Evolutionary conservation across 1,140 invertebrate species (phyloP).

Genomic region (Heliconius eleuchia): DNA sequence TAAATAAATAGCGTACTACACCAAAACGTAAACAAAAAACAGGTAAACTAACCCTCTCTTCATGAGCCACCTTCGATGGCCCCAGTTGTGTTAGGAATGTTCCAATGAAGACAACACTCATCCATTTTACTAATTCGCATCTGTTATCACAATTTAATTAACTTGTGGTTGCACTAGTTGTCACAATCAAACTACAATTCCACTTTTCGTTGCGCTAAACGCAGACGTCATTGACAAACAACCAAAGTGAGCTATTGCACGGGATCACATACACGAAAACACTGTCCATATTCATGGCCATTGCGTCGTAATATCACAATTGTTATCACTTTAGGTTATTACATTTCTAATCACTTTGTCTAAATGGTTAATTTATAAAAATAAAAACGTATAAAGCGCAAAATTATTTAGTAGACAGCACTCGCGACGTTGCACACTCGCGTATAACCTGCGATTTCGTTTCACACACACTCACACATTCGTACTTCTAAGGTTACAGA

Average conservation of each 20-base stretch:
- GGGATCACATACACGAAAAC: constrained; percentile 75
- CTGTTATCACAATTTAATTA: constrained; percentile 69
- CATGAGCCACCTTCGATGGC: constrained; percentile 78
- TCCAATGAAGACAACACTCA: constrained; percentile 72
- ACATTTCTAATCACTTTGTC: constrained; percentile 70
- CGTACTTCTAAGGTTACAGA: constrained; percentile 58
- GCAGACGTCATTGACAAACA: constrained; percentile 81
- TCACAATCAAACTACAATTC: constrained; percentile 79
- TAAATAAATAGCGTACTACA: constrained; percentile 28
- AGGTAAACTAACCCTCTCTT: constrained; percentile 79
- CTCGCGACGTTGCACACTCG: constrained; percentile 78
- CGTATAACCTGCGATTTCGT: constrained; percentile 74
- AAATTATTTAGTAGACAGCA: constrained; percentile 74
- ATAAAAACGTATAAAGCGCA: constrained; percentile 79
- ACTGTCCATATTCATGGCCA: constrained; percentile 70
- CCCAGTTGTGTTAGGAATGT: constrained; percentile 69
- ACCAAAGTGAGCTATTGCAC: constrained; percentile 75
- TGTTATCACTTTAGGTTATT: constrained; percentile 74
- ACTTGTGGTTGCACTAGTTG: constrained; percentile 76
- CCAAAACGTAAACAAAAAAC: constrained; percentile 70
- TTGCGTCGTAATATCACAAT: constrained; percentile 73
- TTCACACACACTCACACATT: constrained; percentile 58
- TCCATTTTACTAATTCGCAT: constrained; percentile 78
- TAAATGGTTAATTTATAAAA: constrained; percentile 76
- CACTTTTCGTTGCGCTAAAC: constrained; percentile 80